These are phyloP conservation scores for Albula glossodonta DNA, from an alignment of 2,113 vertebrate species.

Conservation along the genomic window DNA sequence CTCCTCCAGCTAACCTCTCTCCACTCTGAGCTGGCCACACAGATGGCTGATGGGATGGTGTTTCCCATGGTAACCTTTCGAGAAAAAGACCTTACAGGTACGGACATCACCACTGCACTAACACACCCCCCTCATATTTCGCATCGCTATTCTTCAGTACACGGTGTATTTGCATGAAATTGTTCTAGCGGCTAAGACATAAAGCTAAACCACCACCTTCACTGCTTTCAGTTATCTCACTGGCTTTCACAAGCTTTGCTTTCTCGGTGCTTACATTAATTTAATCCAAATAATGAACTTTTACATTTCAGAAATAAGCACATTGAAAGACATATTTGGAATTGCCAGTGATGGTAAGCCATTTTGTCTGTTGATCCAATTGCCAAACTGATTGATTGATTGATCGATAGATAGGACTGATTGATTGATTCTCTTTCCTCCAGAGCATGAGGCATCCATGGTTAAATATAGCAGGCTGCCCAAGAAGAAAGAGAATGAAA, in stretches of 20 bases:
- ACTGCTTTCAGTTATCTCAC: not conserved
- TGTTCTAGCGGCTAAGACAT: too few relatives aligned
- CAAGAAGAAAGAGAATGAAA: conserved; percentile 95
- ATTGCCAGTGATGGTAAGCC: conserved; percentile 89
- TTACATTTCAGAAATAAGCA: conserved; percentile 89
- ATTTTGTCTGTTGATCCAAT: not conserved
- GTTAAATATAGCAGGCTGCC: conserved; percentile 95
- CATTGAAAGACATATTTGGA: conserved; percentile 91
- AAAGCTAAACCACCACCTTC: too few relatives aligned
- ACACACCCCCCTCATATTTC: not conserved
- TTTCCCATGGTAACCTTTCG: conserved; percentile 94
- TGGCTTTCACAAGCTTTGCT: not conserved
- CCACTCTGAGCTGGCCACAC: conserved; percentile 86
- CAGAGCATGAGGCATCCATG: conserved; percentile 96
- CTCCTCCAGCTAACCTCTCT: conserved; percentile 85
- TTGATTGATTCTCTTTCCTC: conserved; percentile 31
- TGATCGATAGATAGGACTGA: not conserved
- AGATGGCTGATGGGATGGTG: conserved; percentile 94
- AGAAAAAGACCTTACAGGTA: conserved; percentile 98
- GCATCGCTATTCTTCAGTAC: too few relatives aligned
- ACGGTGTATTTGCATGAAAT: too few relatives aligned
- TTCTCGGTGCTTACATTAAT: not conserved
- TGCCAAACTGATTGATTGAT: not conserved
- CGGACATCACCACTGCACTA: not conserved
- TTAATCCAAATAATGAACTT: conserved; percentile 16